Percentiles rank a stretch among this genome's conserved stretches.
Evolutionary conservation across 2,888 invertebrate genomes (phyloP).

Genomic region (Drosophila monieri): DNA sequence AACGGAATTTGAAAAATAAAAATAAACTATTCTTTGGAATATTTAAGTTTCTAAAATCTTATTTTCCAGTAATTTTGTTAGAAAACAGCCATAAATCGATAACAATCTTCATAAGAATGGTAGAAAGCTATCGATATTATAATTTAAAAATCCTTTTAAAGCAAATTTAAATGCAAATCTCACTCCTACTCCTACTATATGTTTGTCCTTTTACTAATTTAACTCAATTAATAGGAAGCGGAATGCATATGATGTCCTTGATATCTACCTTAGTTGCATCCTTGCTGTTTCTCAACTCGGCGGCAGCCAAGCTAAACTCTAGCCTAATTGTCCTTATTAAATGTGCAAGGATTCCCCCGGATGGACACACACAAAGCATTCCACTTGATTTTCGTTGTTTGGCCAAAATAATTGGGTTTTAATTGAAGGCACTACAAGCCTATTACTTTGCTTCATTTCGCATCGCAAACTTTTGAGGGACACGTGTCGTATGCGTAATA

Average conservation of each 20-base stretch:
- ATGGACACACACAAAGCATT: not conserved
- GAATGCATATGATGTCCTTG: not conserved
- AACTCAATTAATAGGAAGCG: not conserved
- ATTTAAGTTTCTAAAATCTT: too few species aligned
- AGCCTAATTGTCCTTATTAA: not conserved
- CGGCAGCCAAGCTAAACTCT: not conserved
- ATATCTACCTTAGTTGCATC: not conserved
- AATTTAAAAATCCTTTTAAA: too few species aligned
- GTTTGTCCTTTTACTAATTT: not conserved
- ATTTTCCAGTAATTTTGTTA: too few species aligned
- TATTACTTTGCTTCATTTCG: not conserved
- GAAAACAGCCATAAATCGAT: too few species aligned
- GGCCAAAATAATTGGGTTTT: not conserved
- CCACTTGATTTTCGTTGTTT: not conserved
- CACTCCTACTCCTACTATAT: too few species aligned
- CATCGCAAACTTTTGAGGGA: not conserved
- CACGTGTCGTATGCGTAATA: constrained; percentile 1
- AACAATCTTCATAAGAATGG: too few species aligned
- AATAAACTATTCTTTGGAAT: too few species aligned
- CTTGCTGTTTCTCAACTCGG: not conserved
- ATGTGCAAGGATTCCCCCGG: not conserved
- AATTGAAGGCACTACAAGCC: not conserved
- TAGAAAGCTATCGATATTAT: too few species aligned
- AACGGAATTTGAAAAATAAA: too few species aligned
- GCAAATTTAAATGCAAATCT: too few species aligned